phyloP scores from a whole-genome alignment of 2,797 vertebrate genomes.

The Fringilla coelebs region DNA sequence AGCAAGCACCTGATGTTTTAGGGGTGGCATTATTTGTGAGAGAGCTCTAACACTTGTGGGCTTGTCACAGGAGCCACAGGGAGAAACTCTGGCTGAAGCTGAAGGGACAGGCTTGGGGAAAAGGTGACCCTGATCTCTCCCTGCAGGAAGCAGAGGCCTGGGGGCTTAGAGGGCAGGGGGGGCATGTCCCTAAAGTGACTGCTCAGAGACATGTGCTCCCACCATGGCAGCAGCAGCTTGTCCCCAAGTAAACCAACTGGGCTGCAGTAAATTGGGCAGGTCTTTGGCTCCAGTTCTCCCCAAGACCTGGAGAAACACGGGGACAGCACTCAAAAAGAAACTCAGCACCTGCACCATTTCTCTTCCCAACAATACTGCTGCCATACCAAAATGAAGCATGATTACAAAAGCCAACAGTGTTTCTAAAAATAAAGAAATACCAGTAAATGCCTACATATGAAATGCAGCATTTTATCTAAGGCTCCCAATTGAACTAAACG shows the following conservation, averaged over 20 bases:
- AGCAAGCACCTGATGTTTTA: accelerated
- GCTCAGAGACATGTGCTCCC: not conserved
- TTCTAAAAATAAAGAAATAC: slow-evolving; percentile 36
- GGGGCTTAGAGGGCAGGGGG: not conserved
- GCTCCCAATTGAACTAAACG: not conserved
- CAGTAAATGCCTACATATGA: not conserved
- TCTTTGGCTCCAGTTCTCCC: not conserved
- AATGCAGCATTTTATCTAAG: not conserved
- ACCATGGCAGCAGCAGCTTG: accelerated
- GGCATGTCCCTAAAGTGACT: not conserved
- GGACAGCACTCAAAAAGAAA: not conserved
- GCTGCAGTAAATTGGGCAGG: not conserved
- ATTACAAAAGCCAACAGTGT: not conserved
- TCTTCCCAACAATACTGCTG: not conserved
- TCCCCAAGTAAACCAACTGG: not conserved
- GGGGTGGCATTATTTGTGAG: accelerated
- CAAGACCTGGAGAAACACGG: not conserved
- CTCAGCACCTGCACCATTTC: accelerated
- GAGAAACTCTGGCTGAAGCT: not conserved
- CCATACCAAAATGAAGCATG: not conserved
- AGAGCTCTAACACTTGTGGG: not conserved
- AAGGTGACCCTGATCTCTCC: not conserved
- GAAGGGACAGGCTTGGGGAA: not conserved
- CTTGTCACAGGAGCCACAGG: not conserved
- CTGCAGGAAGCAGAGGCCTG: not conserved